Base-by-base conservation (phyloP, 2,888 invertebrate genomes). In the Drosophila glabriapex region DNA sequence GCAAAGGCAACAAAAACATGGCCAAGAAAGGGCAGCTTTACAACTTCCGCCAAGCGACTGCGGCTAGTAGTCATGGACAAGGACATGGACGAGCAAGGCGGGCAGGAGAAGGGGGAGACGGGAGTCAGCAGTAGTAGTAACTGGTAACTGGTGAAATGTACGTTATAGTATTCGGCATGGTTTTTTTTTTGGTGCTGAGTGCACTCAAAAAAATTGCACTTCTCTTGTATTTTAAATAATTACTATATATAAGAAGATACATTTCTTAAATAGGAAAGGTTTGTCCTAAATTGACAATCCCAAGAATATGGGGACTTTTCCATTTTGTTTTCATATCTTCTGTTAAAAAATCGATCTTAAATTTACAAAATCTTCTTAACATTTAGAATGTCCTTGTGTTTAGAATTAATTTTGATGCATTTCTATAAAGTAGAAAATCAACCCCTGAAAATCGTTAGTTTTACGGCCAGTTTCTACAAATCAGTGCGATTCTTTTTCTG, bases 21-120 rank as follows among this genome's bases (percentile, higher is more conserved):
- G 71, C 76, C 83, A 71, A 86, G 76, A 82, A 90, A 91, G 91
- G 92, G 91, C 91, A 92, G 91, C 91, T 91, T 91, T 91, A 92
- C 91, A 92, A 91, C 90, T 91, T 91, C 91, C 91, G 91, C 70
- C 78, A 64, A 64, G 80, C 83, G 74, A 78, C 71, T 70, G 73
- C 29, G 80, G 68, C 76, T 54, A 63, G 66, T 54, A 67, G 61
- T 54, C 73, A 46, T 52, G 60, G 73, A 49, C 37, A n/a, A 58
- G 49, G 54, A 58, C 19, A 16, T 28, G 46, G 41, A 46, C 4
- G 3, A 6, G 19, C 19, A 41, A 29, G 43, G 14, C 33, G 43
- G 52, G 7, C 3, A n/a, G 39, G 55, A 39, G 52, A 16, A 67
- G 63, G 6, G n/a, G 28, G 9, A 10, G 64, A 7, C 22, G 14